Percentiles rank a stretch among this genome's conserved stretches.
These are phyloP conservation scores for Drosophila cracens DNA, from an alignment of 2,888 invertebrate species.

Conservation along the genomic window DNA sequence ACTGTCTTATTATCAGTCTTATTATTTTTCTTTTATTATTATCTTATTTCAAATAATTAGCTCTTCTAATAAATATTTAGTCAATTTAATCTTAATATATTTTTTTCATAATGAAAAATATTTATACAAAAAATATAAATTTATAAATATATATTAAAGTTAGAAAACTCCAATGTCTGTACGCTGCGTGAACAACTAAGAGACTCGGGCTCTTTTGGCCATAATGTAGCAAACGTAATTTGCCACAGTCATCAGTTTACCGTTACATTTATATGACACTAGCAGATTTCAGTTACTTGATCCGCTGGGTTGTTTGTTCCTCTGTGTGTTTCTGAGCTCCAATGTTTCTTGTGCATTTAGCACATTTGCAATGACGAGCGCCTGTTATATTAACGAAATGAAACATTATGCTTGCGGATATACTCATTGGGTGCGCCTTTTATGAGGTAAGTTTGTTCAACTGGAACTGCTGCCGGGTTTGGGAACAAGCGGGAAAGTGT, in stretches of 20 bases:
- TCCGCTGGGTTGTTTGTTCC: constrained; percentile 5
- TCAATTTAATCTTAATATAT: not conserved
- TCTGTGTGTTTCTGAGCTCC: not conserved
- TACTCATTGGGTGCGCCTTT: constrained; percentile 56
- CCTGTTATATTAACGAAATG: constrained; percentile 73
- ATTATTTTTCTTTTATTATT: no score
- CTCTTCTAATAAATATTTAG: no score
- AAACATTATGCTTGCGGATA: constrained; percentile 59
- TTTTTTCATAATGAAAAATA: not conserved
- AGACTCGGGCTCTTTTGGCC: not conserved
- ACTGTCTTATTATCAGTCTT: no score
- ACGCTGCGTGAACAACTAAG: not conserved
- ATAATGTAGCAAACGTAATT: constrained; percentile 2
- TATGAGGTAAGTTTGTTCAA: constrained; percentile 64
- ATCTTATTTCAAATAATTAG: no score
- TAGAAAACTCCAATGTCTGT: not conserved
- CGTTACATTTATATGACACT: constrained; percentile 18
- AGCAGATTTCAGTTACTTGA: constrained; percentile 5
- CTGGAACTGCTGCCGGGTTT: constrained; percentile 14
- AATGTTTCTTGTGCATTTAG: constrained; percentile 46
- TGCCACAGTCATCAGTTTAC: constrained; percentile 21
- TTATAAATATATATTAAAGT: not conserved
- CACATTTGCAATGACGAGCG: constrained; percentile 71
- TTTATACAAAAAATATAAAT: not conserved
- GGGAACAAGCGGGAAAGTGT: not conserved